Conservation (phyloP, 1,140 invertebrate genomes). For the Luehdorfia chinensis region DNA sequence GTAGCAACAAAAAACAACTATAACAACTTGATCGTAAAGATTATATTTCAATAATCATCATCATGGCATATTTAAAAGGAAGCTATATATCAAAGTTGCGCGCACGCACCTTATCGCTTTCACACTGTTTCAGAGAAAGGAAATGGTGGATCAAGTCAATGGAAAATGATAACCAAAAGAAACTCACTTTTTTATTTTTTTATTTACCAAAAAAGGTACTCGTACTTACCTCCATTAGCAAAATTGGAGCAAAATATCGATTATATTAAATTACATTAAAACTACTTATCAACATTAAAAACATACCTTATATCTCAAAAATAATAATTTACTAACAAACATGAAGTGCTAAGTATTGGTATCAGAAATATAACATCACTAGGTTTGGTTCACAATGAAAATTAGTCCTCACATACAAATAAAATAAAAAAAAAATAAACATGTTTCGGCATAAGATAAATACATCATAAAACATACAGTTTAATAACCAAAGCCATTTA, state of each 20-base stretch:
- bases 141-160: neutral
- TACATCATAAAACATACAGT: conserved; percentile 1
- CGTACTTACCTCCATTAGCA: conserved; percentile 47
- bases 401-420: conserved; percentile 19
- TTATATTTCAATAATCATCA: conserved; percentile 19
- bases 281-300: conserved; percentile 71
- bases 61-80: conserved; percentile 27
- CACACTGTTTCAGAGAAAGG: neutral
- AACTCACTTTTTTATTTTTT: conserved; percentile 32
- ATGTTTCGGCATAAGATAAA: neutral
- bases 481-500: neutral
- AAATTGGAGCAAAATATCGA: conserved; percentile 56
- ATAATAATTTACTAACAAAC: conserved; percentile 76
- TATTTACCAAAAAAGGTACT: conserved; percentile 61
- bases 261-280: conserved; percentile 71
- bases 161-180: neutral
- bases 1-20: conserved; percentile 9
- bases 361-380: conserved; percentile 11
- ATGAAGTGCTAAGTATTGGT: conserved; percentile 28
- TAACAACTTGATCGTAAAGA: conserved; percentile 22
- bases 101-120: conserved; percentile 19
- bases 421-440: conserved; percentile 3
- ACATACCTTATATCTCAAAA: conserved; percentile 73
- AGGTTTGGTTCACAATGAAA: conserved; percentile 1
- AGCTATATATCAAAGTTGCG: conserved; percentile 32